Base-by-base conservation (phyloP, 2,888 invertebrate genomes). In the Prosapia bicincta region DNA sequence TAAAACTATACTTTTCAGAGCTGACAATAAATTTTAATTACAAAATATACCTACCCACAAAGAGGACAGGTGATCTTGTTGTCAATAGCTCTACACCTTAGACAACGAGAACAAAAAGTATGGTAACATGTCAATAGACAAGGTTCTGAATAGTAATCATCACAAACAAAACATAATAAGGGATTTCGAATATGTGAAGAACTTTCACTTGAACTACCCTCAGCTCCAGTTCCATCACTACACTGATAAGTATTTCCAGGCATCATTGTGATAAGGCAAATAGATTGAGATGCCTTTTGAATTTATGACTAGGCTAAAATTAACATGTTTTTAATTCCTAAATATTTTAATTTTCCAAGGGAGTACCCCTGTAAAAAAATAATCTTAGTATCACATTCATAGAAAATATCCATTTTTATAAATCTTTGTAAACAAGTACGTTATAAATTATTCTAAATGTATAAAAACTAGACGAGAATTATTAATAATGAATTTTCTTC, bases 121-220 rank as follows among this genome's bases (percentile, higher is more conserved):
- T 92, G 92, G 83, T 89, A 92, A 83, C 92, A 92, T 78, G 87
- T 86, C 68, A 92, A 85, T 71, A 92, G 88, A 81, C 91, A 90
- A 0, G 92, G 92, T 80, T 92, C 91, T 74, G 87, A 88, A 83
- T 89, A 91, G 81, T 90, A 90, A 82, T 91, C 90, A 81, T 90
- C 89, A 83, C 92, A 92, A 80, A 91, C 85, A 77, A 89, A 89
- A 83, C 92, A 92, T 71, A 90, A 85, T 38, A 92, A 84, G 0
- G 91, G 91, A 83, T 90, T 91, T 81, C 86, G 79, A 32, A 82
- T 43, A 38, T 80, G 80, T 30, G 73, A 25, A 30, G 65, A 65
- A 38, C 66, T 73, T 32, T 76, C 76, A 69, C 67, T 30, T 38
- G 67, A 67, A 67, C 72, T 67, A 69, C 74, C 20, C 26, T 74